Conservation (phyloP, 2,888 invertebrate genomes). For the Eupithecia subfuscata region DNA sequence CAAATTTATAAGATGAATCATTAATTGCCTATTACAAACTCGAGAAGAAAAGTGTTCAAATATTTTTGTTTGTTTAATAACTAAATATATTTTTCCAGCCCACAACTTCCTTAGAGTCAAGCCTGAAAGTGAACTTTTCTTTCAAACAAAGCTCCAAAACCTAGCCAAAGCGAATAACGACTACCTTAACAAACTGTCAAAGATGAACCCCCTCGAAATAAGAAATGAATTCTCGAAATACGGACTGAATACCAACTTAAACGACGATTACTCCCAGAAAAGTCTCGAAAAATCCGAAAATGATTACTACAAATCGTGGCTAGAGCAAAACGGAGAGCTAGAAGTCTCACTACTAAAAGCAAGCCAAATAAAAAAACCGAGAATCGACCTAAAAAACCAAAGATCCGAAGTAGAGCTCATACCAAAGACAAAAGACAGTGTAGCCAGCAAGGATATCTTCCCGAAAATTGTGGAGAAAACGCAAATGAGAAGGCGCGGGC, state of each 20-base stretch:
- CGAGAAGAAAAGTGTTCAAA: background rate
- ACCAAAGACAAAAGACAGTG: slow-evolving; percentile 64
- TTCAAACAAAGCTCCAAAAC: slow-evolving; percentile 72
- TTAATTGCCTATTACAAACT: background rate
- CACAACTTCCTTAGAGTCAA: slow-evolving; percentile 69
- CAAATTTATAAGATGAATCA: background rate
- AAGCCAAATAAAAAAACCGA: slow-evolving; percentile 65
- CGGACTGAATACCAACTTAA: slow-evolving; percentile 66
- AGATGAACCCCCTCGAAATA: slow-evolving; percentile 74
- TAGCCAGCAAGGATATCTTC: slow-evolving; percentile 59
- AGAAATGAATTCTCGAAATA: slow-evolving; percentile 75
- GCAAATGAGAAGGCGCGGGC: slow-evolving; percentile 66
- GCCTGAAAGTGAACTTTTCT: slow-evolving; percentile 76
- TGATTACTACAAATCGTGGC: slow-evolving; percentile 79
- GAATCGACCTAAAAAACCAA: slow-evolving; percentile 59
- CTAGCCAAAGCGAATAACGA: slow-evolving; percentile 72
- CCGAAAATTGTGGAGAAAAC: slow-evolving; percentile 66
- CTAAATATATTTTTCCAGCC: slow-evolving; percentile 56
- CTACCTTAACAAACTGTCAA: slow-evolving; percentile 68
- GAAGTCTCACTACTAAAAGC: slow-evolving; percentile 77
- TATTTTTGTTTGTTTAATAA: background rate
- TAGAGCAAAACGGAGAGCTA: slow-evolving; percentile 78
- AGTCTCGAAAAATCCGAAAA: slow-evolving; percentile 65
- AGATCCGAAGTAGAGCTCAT: slow-evolving; percentile 77
- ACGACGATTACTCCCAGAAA: slow-evolving; percentile 61